Conservation (phyloP, 2,888 invertebrate species). For the Amblyteles armatorius region DNA sequence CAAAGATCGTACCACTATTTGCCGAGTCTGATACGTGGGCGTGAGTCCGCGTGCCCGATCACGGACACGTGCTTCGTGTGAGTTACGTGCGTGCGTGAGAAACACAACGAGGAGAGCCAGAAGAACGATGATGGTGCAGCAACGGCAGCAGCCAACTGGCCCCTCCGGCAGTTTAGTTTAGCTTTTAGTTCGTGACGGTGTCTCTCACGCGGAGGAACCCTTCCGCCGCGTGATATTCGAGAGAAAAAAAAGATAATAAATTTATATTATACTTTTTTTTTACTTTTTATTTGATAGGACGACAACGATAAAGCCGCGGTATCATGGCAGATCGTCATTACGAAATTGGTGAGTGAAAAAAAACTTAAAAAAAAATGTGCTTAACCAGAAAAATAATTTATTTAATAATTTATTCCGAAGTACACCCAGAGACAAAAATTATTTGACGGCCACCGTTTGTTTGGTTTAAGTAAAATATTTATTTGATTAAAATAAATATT, state of each 20-base stretch:
- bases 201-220: slow-evolving; percentile 77
- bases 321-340: slow-evolving; percentile 57
- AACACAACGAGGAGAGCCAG: slow-evolving; percentile 37
- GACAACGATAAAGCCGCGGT: slow-evolving; percentile 42
- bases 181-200: slow-evolving; percentile 78
- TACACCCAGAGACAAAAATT: too few species aligned
- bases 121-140: slow-evolving; percentile 49
- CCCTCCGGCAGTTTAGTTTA: slow-evolving; percentile 64
- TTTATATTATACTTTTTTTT: slow-evolving; percentile 25
- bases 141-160: slow-evolving; percentile 36
- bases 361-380: background rate
- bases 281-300: slow-evolving; percentile 10
- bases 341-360: slow-evolving; percentile 61
- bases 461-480: too few species aligned
- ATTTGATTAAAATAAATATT: too few species aligned
- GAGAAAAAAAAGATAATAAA: slow-evolving; percentile 25
- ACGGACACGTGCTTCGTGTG: slow-evolving; percentile 11
- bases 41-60: slow-evolving; percentile 8
- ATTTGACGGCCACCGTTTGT: too few species aligned
- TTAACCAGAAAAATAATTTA: too few species aligned
- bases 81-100: slow-evolving; percentile 42
- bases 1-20: slow-evolving; percentile 1
- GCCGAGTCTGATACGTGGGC: slow-evolving; percentile 1
- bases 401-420: too few species aligned
- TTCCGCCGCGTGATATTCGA: slow-evolving; percentile 51